Evolutionary conservation across 2,113 vertebrate genomes (phyloP).

Genomic region (Nanger granti): DNA sequence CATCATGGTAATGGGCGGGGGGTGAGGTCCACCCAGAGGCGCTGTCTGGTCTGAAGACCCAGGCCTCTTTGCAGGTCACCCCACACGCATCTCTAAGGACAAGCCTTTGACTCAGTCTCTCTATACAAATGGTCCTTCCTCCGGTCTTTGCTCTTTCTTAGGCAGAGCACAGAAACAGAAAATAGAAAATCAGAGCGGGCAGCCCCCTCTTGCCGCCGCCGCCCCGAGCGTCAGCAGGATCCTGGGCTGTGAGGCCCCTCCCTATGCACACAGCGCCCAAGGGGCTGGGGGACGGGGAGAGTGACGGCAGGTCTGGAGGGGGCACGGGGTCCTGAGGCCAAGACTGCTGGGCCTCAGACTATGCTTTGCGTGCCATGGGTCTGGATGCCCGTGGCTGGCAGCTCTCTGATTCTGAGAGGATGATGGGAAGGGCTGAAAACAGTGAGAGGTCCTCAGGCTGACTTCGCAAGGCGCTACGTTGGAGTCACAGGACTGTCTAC

Average conservation of each 20-base stretch:
- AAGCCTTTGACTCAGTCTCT: neutral
- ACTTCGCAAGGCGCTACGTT: accelerated
- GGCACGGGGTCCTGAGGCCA: neutral
- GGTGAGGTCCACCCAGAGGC: neutral
- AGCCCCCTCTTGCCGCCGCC: accelerated
- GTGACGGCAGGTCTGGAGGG: accelerated
- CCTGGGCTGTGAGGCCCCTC: accelerated
- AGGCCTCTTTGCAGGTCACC: neutral
- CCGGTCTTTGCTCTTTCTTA: neutral
- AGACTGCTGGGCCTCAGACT: accelerated
- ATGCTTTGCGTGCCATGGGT: accelerated
- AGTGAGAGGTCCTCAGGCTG: accelerated
- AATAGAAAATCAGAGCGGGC: neutral
- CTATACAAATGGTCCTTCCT: neutral
- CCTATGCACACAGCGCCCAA: accelerated
- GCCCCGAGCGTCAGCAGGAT: accelerated
- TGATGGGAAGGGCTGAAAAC: accelerated
- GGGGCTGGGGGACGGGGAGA: accelerated
- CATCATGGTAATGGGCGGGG: accelerated
- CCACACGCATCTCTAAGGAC: accelerated
- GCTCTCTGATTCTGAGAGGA: neutral
- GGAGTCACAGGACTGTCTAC: accelerated
- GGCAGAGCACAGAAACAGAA: neutral
- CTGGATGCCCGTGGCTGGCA: neutral
- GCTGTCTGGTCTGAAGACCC: neutral